Conservation (phyloP, 2,888 invertebrate species). For the Rhogogaster chlorosoma region DNA sequence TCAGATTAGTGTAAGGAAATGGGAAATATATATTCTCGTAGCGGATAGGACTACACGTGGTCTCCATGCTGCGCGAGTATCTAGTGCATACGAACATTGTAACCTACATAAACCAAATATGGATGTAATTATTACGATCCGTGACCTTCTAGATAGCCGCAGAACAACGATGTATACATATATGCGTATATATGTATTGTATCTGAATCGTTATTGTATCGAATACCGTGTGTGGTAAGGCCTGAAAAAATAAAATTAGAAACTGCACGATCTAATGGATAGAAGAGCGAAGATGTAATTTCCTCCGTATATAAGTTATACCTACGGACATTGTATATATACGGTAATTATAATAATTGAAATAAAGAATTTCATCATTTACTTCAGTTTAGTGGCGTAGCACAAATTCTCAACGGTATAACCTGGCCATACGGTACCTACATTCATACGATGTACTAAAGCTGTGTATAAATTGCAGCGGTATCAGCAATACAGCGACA, state of each 20-base stretch:
- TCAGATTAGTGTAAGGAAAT: not conserved
- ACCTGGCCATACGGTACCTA: not conserved
- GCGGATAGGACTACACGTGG: not conserved
- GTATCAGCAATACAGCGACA: not conserved
- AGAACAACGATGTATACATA: not conserved
- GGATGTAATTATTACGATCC: not conserved
- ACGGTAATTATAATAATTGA: not conserved
- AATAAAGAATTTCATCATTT: not conserved
- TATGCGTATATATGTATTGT: not conserved
- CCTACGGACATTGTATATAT: not conserved
- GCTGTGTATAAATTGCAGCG: not conserved
- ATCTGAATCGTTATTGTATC: too few species aligned
- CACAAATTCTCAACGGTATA: not conserved
- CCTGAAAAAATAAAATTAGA: not conserved
- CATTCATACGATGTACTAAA: not conserved
- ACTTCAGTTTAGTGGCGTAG: not conserved
- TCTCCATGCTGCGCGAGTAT: not conserved
- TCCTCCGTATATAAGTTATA: too few species aligned
- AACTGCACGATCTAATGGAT: not conserved
- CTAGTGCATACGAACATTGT: not conserved
- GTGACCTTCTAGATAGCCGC: not conserved
- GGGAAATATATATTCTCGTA: not conserved
- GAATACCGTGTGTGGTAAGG: too few species aligned
- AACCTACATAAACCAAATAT: not conserved
- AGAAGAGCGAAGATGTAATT: not conserved